phyloP scores from a whole-genome alignment of 2,888 invertebrate species.

The Eristalinus aeneus region DNA sequence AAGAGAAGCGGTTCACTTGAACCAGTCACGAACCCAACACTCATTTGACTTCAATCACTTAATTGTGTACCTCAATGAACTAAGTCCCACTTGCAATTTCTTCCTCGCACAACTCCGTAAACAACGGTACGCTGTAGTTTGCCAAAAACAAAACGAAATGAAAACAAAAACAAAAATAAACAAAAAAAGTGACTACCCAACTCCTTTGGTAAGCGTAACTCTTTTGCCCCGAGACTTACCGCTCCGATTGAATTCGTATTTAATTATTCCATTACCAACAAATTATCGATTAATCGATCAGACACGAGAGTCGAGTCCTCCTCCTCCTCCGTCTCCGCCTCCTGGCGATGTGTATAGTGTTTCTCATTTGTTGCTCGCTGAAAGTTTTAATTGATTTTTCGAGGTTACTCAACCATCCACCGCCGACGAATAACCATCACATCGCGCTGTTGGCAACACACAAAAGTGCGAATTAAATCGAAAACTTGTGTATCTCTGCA shows the following conservation, averaged over 20 bases:
- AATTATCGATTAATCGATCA: slow-evolving; percentile 42
- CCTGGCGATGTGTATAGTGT: not conserved
- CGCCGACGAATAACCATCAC: not conserved
- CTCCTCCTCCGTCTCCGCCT: not conserved
- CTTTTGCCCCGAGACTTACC: not conserved
- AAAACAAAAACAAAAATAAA: not conserved
- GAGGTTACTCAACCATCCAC: slow-evolving; percentile 3
- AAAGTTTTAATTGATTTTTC: slow-evolving; percentile 27
- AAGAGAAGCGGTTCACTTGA: too few relatives aligned
- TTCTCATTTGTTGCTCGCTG: not conserved
- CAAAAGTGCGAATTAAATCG: slow-evolving; percentile 6
- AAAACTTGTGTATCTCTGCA: not conserved
- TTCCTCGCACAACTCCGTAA: too few relatives aligned
- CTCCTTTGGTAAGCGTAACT: not conserved
- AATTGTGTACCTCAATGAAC: too few relatives aligned
- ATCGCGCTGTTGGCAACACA: slow-evolving; percentile 7
- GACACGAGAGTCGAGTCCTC: slow-evolving; percentile 24
- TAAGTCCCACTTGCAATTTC: too few relatives aligned
- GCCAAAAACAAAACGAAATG: too few relatives aligned
- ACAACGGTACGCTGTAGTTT: too few relatives aligned
- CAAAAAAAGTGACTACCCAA: not conserved
- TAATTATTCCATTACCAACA: slow-evolving; percentile 37
- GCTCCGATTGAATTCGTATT: slow-evolving; percentile 26
- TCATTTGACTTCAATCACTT: too few relatives aligned
- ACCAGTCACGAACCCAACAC: too few relatives aligned